phyloP scores from a whole-genome alignment of 2,113 vertebrate species.

The Bubo blakistoni region DNA sequence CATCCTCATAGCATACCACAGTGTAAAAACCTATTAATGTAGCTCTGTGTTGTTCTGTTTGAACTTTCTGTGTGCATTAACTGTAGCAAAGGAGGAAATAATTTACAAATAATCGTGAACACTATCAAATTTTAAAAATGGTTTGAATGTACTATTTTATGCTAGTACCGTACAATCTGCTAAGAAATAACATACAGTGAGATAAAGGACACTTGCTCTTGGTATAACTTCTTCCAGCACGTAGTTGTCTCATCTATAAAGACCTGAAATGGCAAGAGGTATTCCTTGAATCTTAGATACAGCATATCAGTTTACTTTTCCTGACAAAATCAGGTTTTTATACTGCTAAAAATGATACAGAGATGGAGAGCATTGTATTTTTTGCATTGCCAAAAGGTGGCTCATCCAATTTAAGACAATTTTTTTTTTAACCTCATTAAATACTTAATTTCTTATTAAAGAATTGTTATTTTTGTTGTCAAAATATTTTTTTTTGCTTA shows the following conservation, averaged over 20 bases:
- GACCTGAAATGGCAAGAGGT: background rate
- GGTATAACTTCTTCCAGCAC: background rate
- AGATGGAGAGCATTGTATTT: background rate
- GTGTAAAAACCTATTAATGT: background rate
- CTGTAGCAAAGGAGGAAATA: background rate
- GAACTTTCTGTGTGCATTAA: background rate
- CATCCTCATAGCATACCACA: background rate
- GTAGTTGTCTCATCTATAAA: background rate
- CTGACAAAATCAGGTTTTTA: background rate
- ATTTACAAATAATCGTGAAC: background rate
- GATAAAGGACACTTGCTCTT: background rate
- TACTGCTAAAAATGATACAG: background rate
- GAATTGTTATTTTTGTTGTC: background rate
- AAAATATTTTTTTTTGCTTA: background rate
- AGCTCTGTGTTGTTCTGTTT: background rate
- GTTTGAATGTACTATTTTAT: background rate
- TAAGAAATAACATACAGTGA: background rate
- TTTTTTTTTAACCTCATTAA: background rate
- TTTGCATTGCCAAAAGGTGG: background rate
- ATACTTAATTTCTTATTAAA: background rate
- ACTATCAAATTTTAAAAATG: background rate
- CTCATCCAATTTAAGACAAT: background rate
- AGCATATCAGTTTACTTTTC: background rate
- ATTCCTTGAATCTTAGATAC: background rate
- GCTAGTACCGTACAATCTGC: background rate